Base-by-base conservation (phyloP, 2,888 invertebrate species). In the Stenodera caucasica region DNA sequence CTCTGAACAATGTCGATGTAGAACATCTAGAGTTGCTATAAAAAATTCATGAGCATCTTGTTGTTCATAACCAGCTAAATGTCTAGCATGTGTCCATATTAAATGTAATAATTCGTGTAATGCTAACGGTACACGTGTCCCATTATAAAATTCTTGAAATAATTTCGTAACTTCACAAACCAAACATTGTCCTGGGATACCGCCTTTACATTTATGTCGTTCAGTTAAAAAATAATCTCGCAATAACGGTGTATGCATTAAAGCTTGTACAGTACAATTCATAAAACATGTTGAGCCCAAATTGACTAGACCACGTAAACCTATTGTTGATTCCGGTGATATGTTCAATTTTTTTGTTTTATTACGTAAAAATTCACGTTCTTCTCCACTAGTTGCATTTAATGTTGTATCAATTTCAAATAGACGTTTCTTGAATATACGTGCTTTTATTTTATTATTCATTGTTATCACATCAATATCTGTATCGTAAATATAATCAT, bases 1-100 rank as follows among this genome's bases (percentile, higher is more conserved):
- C 37, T 76, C 75, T 18, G 70, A 64, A 69, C 87, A 92, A 75
- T 94, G 92, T 78, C 92, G 86, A 80, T 98, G 98, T 62, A 98
- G 82, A 9, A 97, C 91, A 77, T 97, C 94, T 52, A 98, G 84
- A 0, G 95, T 93, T 35, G 97, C 96, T 68, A 98, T 96, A 78
- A 98, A 95, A 82, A 98, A 98, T 83, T 99, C 98, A 77, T 99
- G 98, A 23, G 98, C 98, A 80, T 99, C 98, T 80, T 98, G 98
- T 78, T 98, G 98, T 78, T 96, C 94, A 78, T 96, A 95, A 54
- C 96, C 96, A 29, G 96, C 95, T 71, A 98, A 85, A 79, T 97
- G 94, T 57, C 91, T 88, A 49, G 95, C 96, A 81, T 97, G 94
- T n/a, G 93, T 95, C 97, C 96, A 98, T 74, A 96, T 96, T 76